Conservation (phyloP, 2,113 vertebrate genomes). For the Hippocampus guttulatus region DNA sequence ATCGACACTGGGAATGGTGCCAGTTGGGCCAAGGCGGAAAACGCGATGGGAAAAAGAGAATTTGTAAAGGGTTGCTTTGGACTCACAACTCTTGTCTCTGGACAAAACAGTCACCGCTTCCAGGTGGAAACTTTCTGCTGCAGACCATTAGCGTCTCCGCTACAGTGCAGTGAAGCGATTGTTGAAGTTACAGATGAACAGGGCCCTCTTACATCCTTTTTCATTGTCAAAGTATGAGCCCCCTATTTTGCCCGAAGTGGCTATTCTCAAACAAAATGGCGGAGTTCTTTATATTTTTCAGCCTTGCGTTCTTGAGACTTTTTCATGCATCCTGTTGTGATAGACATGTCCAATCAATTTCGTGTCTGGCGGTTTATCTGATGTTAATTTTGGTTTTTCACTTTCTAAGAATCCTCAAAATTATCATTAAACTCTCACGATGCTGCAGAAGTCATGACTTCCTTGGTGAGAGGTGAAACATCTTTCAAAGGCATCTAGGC, state of each 20-base stretch:
- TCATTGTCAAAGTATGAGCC: neutral
- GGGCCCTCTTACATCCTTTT: neutral
- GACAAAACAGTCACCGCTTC: conserved; percentile 33
- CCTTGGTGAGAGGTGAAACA: no score
- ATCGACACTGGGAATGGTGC: conserved; percentile 37
- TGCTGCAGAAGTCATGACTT: no score
- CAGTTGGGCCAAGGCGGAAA: conserved; percentile 26
- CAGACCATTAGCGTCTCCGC: neutral
- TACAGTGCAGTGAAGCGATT: neutral
- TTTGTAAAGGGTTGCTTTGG: conserved; percentile 42
- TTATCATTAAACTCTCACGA: no score
- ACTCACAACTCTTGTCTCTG: conserved; percentile 35
- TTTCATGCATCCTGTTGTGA: neutral
- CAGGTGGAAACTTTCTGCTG: conserved; percentile 37
- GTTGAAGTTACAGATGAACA: neutral
- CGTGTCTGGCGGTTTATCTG: no score
- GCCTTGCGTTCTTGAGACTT: neutral
- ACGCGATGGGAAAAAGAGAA: neutral
- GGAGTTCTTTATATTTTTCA: neutral
- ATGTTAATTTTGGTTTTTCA: no score
- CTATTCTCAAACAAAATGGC: neutral
- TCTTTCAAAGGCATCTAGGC: no score
- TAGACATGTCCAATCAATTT: no score
- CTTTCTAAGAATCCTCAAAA: no score
- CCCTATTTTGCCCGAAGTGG: neutral